Evolutionary conservation across 2,888 invertebrate species (phyloP), one percentile per base, ranked within the genome.

Genomic region (Melinaea marsaeus): DNA sequence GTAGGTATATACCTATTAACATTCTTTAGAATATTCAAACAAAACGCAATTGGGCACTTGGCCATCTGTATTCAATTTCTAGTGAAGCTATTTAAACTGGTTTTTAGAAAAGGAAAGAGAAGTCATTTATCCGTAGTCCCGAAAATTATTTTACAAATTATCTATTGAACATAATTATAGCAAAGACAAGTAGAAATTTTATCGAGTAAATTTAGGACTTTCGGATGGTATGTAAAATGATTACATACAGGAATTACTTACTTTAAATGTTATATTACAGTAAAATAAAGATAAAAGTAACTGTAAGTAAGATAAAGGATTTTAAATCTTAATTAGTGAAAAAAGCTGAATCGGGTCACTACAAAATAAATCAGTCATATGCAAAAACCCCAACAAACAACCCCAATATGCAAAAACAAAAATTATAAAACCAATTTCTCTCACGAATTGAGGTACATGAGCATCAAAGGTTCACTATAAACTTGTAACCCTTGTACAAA

Each of bases 21-120:
- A 63, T 63, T 67, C 67, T 60, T 65, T 65, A 57, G 62, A 62
- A 65, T 61, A 60, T 64, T 65, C 57, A 67, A 65, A 65, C 57
- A 65, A 60, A 58, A 69, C 62, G 63, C 63, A 67, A 67, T 67
- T 67, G 67, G 55, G 63, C 62, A 58, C 60, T 55, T 32, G 62
- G 56, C 34, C 56, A 48, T 58, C 57, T 60, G 45, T 42, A 55
- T 59, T 59, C 65, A 65, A 22, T 22, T 65, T 61, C 60, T 60
- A 60, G 54, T 48, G 58, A 61, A 63, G 64, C 66, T 66, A 64
- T 68, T 54, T 57, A 57, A 60, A 60, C 64, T 62, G 60, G 62
- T 62, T 62, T 67, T 64, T 64, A 61, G 57, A 46, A 61, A 46
- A 59, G 54, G 55, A 55, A 60, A 60, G 46, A 47, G 55, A 45